phyloP scores from a whole-genome alignment of 2,113 vertebrate genomes.

The Eulemur rufifrons region DNA sequence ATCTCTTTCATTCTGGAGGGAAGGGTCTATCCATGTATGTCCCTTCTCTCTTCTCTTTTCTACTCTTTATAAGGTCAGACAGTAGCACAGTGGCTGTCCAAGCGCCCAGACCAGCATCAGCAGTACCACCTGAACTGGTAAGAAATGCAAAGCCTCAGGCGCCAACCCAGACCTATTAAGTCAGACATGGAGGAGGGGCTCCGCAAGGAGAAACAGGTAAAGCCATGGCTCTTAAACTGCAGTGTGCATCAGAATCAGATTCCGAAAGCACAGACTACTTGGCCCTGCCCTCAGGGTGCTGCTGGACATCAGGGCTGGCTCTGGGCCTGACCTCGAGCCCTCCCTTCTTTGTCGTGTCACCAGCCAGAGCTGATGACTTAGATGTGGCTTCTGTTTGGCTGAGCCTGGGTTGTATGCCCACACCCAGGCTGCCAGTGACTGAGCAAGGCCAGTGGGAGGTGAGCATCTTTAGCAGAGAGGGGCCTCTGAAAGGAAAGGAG shows the following conservation, averaged over 20 bases:
- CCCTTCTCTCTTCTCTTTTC: too few relatives aligned
- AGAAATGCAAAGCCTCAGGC: background rate
- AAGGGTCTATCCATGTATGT: background rate
- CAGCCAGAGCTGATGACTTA: background rate
- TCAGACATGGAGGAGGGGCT: background rate
- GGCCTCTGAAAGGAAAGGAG: background rate
- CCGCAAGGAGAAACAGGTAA: background rate
- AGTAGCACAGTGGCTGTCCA: background rate
- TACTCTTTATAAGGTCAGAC: background rate
- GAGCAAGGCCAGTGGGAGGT: background rate
- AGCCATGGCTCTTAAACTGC: fast-evolving
- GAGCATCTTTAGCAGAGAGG: fast-evolving
- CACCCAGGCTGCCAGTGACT: background rate
- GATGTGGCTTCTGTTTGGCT: background rate
- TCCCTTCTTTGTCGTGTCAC: background rate
- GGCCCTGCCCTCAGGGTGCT: too few relatives aligned
- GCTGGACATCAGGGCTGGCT: too few relatives aligned
- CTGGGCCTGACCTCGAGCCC: background rate
- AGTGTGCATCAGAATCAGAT: background rate
- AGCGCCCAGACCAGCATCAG: background rate
- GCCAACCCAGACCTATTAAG: background rate
- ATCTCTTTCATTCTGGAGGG: background rate
- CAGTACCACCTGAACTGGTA: background rate
- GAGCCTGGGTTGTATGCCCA: background rate
- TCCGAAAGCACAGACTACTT: too few relatives aligned